Evolutionary conservation across 2,797 vertebrate species (phyloP).

Genomic region (Tadarida brasiliensis): DNA sequence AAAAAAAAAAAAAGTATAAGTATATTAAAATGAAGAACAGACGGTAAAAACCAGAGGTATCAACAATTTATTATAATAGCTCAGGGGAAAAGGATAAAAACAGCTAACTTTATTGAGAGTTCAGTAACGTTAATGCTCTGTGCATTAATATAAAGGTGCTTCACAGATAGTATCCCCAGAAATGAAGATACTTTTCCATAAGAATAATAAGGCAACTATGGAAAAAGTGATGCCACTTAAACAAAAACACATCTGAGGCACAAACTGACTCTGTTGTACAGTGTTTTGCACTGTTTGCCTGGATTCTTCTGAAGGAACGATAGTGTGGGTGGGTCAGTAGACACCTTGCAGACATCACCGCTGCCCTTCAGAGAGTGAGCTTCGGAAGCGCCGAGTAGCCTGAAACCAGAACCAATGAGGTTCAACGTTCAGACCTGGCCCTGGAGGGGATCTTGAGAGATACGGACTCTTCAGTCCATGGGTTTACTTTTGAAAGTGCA

Average conservation of each 20-base stretch:
- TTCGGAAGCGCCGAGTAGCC: neutral
- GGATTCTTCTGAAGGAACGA: neutral
- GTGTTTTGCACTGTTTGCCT: neutral
- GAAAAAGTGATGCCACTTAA: neutral
- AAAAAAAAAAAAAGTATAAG: too few species aligned
- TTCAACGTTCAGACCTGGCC: neutral
- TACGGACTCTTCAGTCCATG: neutral
- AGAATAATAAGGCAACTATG: neutral
- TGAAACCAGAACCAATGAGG: neutral
- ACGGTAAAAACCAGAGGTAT: neutral
- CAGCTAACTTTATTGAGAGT: neutral
- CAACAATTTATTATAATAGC: neutral
- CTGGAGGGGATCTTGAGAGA: neutral
- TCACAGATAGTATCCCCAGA: neutral
- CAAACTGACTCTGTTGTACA: neutral
- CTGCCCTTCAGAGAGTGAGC: neutral
- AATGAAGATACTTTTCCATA: neutral
- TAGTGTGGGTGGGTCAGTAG: neutral
- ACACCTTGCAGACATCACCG: neutral
- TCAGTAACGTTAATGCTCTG: neutral
- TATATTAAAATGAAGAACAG: conserved; percentile 15
- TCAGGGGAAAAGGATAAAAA: neutral
- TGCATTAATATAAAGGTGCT: neutral
- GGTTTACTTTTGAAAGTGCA: neutral
- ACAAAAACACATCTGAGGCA: neutral